A percentile compares a stretch with the other conserved stretches of the same genome.
Conservation (phyloP, 2,888 invertebrate species). For the Epicampocera succincta region DNA sequence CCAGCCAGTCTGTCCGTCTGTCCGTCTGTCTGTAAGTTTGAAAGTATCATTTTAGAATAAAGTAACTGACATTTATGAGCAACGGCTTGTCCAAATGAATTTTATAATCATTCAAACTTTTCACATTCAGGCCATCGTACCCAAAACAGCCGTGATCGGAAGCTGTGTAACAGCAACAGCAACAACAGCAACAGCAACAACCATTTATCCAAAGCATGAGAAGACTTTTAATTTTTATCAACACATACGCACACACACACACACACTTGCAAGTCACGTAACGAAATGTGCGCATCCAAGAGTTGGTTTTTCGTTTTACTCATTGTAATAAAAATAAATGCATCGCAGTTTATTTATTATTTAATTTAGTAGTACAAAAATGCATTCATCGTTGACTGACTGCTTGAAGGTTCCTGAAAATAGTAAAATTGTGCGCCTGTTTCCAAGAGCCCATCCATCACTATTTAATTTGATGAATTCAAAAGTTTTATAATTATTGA, state of each 20-base stretch:
- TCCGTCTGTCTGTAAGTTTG: slow-evolving; percentile 12
- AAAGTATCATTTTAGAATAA: slow-evolving; percentile 36
- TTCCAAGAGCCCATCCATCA: background rate
- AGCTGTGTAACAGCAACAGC: slow-evolving; percentile 66
- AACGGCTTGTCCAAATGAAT: slow-evolving; percentile 67
- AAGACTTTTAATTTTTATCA: slow-evolving; percentile 46
- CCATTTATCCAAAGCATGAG: slow-evolving; percentile 72
- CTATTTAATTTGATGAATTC: background rate
- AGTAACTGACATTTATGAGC: slow-evolving; percentile 68
- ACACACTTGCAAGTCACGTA: slow-evolving; percentile 64
- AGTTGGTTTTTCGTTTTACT: slow-evolving; percentile 64
- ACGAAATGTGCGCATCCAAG: slow-evolving; percentile 75
- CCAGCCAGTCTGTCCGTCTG: background rate
- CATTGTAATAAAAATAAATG: slow-evolving; percentile 2
- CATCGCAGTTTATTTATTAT: slow-evolving; percentile 76
- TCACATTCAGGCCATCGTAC: slow-evolving; percentile 2
- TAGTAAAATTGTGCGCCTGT: background rate
- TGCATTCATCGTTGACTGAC: slow-evolving; percentile 46
- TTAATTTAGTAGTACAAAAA: slow-evolving; percentile 78
- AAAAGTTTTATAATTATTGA: background rate
- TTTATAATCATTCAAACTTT: slow-evolving; percentile 52
- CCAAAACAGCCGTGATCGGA: slow-evolving; percentile 36
- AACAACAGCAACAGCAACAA: slow-evolving; percentile 51
- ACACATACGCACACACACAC: background rate
- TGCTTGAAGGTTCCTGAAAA: slow-evolving; percentile 17